These are phyloP conservation scores for Poecilia latipinna DNA, from an alignment of 2,113 vertebrate species.

Conservation along the genomic window DNA sequence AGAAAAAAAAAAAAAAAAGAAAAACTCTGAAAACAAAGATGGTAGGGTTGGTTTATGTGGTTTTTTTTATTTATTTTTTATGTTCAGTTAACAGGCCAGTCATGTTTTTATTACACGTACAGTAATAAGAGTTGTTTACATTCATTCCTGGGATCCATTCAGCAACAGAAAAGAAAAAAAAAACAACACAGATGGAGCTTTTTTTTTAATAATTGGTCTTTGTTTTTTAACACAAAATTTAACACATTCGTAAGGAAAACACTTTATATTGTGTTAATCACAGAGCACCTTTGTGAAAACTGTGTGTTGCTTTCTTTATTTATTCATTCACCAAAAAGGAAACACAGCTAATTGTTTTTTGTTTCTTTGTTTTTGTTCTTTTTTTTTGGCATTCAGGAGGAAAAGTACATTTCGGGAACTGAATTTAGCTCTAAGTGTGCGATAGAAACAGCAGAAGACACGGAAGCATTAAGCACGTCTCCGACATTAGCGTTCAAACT, in stretches of 20 bases:
- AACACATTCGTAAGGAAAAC: constrained; percentile 26
- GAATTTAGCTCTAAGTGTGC: constrained; percentile 4
- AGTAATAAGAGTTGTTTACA: constrained; percentile 67
- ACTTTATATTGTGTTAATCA: constrained; percentile 46
- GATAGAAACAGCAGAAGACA: constrained; percentile 24
- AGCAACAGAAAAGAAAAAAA: constrained; percentile 35
- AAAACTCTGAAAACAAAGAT: constrained; percentile 10
- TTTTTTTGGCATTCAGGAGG: constrained; percentile 57
- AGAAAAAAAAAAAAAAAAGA: too few relatives aligned
- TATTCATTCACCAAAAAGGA: constrained; percentile 30
- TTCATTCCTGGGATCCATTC: constrained; percentile 67
- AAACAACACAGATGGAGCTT: constrained; percentile 28
- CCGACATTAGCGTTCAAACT: constrained; percentile 1
- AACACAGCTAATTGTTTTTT: constrained; percentile 41
- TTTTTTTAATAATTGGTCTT: neutral
- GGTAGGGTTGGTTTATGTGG: constrained; percentile 42
- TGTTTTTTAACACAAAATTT: constrained; percentile 23
- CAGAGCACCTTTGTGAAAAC: constrained; percentile 76
- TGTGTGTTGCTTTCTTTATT: constrained; percentile 24
- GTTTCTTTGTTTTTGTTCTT: constrained; percentile 7
- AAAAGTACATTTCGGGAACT: constrained; percentile 31
- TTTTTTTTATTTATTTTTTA: constrained; percentile 50
- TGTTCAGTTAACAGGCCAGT: constrained; percentile 78
- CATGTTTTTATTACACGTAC: constrained; percentile 71
- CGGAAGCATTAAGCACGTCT: constrained; percentile 6